These are phyloP conservation scores for Salvator merianae DNA, from an alignment of 2,113 vertebrate genomes.

Conservation along the genomic window DNA sequence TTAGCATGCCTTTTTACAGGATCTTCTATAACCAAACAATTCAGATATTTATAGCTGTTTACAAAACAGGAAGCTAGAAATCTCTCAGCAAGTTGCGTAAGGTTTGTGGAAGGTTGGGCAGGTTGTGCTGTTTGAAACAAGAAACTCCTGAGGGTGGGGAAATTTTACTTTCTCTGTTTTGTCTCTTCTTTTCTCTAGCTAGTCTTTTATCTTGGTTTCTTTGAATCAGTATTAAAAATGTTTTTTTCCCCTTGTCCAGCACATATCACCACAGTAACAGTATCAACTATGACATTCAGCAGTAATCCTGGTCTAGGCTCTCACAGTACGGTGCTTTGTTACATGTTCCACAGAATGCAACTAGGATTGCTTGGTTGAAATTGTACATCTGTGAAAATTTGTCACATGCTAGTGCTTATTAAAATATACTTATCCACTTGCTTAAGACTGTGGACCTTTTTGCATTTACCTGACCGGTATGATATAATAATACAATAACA, in stretches of 20 bases:
- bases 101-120: background rate
- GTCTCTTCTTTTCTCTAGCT: no score
- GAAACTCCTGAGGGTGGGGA: background rate
- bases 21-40: background rate
- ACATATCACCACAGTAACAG: background rate
- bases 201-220: background rate
- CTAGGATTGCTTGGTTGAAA: background rate
- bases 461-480: no score
- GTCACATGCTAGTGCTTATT: background rate
- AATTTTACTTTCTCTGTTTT: background rate
- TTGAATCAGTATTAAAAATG: background rate
- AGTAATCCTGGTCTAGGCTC: no score
- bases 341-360: no score
- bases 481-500: no score
- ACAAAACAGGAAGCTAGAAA: no score
- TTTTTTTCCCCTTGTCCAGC: background rate
- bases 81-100: background rate
- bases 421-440: background rate
- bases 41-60: background rate
- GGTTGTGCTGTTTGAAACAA: background rate
- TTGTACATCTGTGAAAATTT: background rate
- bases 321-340: background rate
- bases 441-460: no score
- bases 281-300: background rate
- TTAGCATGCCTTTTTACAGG: background rate